Percentiles rank a stretch among this genome's conserved stretches.
These are phyloP conservation scores for Fregetta grallaria DNA, from an alignment of 2,113 vertebrate genomes.

Conservation along the genomic window DNA sequence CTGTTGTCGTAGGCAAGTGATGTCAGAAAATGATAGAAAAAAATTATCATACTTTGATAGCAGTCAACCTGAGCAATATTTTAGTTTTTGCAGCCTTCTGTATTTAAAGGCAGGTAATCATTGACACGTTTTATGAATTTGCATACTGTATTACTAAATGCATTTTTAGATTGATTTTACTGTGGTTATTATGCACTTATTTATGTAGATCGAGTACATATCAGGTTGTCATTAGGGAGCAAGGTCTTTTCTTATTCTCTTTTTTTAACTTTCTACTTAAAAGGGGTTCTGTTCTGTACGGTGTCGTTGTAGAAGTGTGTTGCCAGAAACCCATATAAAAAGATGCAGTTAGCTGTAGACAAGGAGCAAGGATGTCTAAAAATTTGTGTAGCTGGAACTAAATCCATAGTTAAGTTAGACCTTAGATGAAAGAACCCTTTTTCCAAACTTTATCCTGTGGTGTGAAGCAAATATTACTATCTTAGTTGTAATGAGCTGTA, in stretches of 20 bases:
- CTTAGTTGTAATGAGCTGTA: not conserved
- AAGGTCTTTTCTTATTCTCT: not conserved
- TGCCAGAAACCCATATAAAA: not conserved
- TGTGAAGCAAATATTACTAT: not conserved
- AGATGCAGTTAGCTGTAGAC: not conserved
- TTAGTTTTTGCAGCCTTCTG: slow-evolving; percentile 8
- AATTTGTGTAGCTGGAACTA: not conserved
- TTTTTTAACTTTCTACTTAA: not conserved
- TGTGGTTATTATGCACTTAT: not conserved
- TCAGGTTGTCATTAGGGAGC: not conserved
- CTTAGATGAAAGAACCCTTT: not conserved
- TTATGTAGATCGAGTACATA: not conserved
- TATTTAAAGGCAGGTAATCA: slow-evolving; percentile 17
- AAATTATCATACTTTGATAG: slow-evolving; percentile 2
- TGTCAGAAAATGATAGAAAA: slow-evolving; percentile 38
- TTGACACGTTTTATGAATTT: not conserved
- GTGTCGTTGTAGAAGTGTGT: not conserved
- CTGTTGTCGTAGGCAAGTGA: slow-evolving; percentile 64
- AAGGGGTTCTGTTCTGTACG: not conserved
- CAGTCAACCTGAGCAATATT: slow-evolving; percentile 2
- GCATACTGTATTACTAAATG: not conserved
- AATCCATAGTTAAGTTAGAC: not conserved
- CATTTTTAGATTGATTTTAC: not conserved
- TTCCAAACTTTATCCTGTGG: not conserved
- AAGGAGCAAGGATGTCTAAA: not conserved